Evolutionary conservation across 2,888 invertebrate genomes (phyloP), one percentile per base, ranked within the genome.

Genomic region (Sarcophaga carnaria): DNA sequence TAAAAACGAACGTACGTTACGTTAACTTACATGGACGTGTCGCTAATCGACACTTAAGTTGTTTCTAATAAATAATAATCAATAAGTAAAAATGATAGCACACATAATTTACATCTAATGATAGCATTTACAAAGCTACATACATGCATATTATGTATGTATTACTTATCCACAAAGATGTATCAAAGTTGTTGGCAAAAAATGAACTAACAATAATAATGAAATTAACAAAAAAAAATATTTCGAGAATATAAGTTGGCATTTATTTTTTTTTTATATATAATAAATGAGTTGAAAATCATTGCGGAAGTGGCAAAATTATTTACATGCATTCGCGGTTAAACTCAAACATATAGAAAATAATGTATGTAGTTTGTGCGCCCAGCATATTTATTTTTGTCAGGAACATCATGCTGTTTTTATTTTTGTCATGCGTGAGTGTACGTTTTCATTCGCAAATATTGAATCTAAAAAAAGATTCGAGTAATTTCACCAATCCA

Each of bases 221-320:
- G 37, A 37, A 37, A 37, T 37, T 37, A 14, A 17, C 17, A 14
- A 14, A 12, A 2, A 54, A 54, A 54, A 54, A 17, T 14, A 54
- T 17, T 54, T 54, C 17, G 54, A 17, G 54, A 14, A 14, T 54
- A 54, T 54, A 14, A 54, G 17, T 54, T 17, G 14, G 4, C 54
- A 54, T 54, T 54, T 49, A 49, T 49, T 49, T 49, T 49, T 14
- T 14, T 54, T 14, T 14, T 14, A 1, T 8, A 27, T 27, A 66
- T 14, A 66, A 14, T 66, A 25, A 66, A 37, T 66, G 66, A 66
- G 8, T 66, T 37, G 4, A 4, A 66, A 66, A 66, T 66, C 37
- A 66, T 66, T 66, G 66, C 66, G 66, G 66, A 66, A 66, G 66
- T 66, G 66, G 66, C 17, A 37, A 25, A 66, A n/a, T 66, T 37